Evolutionary conservation across 2,113 vertebrate genomes (phyloP).

Genomic region (Odocoileus virginianus): DNA sequence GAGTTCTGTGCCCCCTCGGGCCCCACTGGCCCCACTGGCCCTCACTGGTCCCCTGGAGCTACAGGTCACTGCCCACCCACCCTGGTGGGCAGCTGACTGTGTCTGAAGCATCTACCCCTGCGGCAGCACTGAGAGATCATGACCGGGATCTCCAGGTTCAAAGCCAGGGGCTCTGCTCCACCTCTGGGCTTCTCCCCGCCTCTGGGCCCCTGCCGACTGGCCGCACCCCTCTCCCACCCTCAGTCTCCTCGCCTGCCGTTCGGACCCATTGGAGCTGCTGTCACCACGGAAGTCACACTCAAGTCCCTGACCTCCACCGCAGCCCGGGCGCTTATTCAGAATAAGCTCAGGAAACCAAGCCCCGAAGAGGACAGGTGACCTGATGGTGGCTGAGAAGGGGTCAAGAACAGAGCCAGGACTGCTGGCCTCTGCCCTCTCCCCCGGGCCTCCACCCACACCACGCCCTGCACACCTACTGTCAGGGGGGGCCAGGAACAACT

Average conservation of each 20-base stretch:
- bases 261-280: neutral
- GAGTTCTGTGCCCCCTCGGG: neutral
- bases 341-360: neutral
- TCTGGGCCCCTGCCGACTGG: fast-evolving
- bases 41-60: neutral
- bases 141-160: conserved; percentile 18
- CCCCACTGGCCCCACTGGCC: fast-evolving
- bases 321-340: fast-evolving
- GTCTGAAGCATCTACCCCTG: neutral
- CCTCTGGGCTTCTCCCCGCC: neutral
- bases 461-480: fast-evolving
- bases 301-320: fast-evolving
- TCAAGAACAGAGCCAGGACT: neutral
- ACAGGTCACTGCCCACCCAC: fast-evolving
- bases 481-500: neutral
- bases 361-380: neutral
- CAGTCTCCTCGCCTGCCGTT: neutral
- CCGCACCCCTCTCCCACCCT: neutral
- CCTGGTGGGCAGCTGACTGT: too few relatives aligned
- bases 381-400: neutral
- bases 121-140: conserved; percentile 16
- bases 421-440: neutral
- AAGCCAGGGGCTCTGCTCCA: conserved; percentile 14
- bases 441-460: fast-evolving
- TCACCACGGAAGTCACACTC: fast-evolving